Evolutionary conservation across 1,140 invertebrate species (phyloP).

Genomic region (Micrasema longulum): DNA sequence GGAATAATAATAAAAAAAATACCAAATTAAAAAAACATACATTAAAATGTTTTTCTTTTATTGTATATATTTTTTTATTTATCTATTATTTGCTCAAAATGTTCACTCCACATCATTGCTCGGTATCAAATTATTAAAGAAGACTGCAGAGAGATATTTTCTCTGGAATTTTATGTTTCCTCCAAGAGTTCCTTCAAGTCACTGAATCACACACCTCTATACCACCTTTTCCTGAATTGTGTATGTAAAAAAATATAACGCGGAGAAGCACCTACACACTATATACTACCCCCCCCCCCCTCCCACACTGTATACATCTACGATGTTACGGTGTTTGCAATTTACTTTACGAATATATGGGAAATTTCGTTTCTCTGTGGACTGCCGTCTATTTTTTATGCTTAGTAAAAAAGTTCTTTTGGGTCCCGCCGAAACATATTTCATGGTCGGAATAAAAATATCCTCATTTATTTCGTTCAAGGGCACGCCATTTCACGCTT

Average conservation of each 20-base stretch:
- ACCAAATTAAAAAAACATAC: too few relatives aligned
- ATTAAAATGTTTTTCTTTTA: too few relatives aligned
- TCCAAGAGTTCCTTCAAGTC: slow-evolving; percentile 16
- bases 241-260: slow-evolving; percentile 16
- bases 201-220: slow-evolving; percentile 19
- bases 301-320: not conserved
- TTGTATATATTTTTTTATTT: too few relatives aligned
- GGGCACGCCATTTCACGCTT: too few relatives aligned
- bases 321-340: not conserved
- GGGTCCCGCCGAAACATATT: slow-evolving; percentile 16
- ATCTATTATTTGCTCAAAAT: too few relatives aligned
- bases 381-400: slow-evolving; percentile 29
- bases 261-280: not conserved
- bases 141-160: slow-evolving; percentile 13
- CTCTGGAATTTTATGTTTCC: slow-evolving; percentile 24
- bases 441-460: slow-evolving; percentile 28
- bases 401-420: slow-evolving; percentile 27
- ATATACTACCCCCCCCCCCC: too few relatives aligned
- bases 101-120: slow-evolving; percentile 14
- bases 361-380: slow-evolving; percentile 5
- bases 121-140: slow-evolving; percentile 28
- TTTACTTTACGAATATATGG: slow-evolving; percentile 25
- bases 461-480: slow-evolving; percentile 27
- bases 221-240: slow-evolving; percentile 4
- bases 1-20: too few relatives aligned